Evolutionary conservation across 1,140 invertebrate species (phyloP), one percentile per base, ranked within the genome.

Genomic region (Centruroides vittatus): DNA sequence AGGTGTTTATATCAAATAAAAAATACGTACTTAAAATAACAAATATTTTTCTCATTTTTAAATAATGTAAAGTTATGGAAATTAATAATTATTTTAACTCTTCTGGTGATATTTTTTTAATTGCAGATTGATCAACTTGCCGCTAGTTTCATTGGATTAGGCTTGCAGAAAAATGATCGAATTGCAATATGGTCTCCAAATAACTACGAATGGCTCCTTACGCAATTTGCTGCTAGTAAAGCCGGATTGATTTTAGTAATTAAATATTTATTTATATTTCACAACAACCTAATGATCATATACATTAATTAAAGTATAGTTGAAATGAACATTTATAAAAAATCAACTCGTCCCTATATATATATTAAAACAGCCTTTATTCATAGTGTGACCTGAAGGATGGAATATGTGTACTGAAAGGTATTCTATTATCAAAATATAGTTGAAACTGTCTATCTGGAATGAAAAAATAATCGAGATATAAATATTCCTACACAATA

Each of bases 181-280:
- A 67, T 99, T 4, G 93, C 86, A 0, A 77, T 98, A 11, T 96
- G 89, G 87, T 83, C 84, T 0, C 90, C 92, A 1, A 98, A 97
- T 74, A 78, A 79, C 35, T 70, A 83, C 6, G 84, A 89, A 68
- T 98, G 93, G 92, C 77, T 87, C 4, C 68, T 94, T 0, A 77
- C 82, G 0, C 80, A 86, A 67, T 77, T 89, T 64, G 93, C 85
- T 1, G 83, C 86, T 5, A 82, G 85, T 0, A 83, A 90, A 65
- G 82, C 84, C 9, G 95, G 94, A 1, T 73, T 62, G 10, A 61
- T 68, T 56, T 50, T 65, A 47, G 57, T 59, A 59, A 47, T 23
- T 23, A 23, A 23, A 23, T 23, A 23, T 23, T 23, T 23, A 23
- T 23, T 23, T 23, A 23, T 23, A 23, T 23, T 23, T 23, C 23